A percentile compares a stretch with the other conserved stretches of the same genome.
These are phyloP conservation scores for Spinus pinus DNA, from an alignment of 2,797 vertebrate genomes.

Conservation along the genomic window DNA sequence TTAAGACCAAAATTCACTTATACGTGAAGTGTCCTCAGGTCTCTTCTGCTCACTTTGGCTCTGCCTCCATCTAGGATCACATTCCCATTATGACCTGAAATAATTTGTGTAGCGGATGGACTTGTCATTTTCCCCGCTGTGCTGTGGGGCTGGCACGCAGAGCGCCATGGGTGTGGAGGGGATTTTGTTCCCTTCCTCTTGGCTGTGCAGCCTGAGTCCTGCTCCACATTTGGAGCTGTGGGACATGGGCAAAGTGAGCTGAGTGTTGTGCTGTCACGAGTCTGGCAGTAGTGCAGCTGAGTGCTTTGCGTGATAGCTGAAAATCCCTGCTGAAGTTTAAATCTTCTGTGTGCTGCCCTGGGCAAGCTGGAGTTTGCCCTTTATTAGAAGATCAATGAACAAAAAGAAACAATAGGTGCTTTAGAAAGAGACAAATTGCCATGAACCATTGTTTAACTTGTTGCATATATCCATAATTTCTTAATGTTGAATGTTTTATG, in stretches of 20 bases:
- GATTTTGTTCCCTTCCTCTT: neutral
- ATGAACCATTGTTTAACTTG: neutral
- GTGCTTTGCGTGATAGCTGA: neutral
- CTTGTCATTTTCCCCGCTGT: neutral
- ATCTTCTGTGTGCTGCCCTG: neutral
- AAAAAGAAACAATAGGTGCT: neutral
- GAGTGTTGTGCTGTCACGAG: neutral
- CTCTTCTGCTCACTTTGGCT: neutral
- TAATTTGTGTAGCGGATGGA: neutral
- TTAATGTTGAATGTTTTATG: conserved; percentile 12
- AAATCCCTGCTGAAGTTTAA: neutral
- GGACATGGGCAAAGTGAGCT: neutral
- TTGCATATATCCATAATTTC: conserved; percentile 11
- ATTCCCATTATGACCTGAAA: neutral
- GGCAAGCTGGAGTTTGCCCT: conserved; percentile 10
- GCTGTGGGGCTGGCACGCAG: neutral
- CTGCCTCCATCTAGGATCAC: neutral
- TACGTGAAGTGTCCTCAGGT: neutral
- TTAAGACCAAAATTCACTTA: neutral
- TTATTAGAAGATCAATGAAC: neutral
- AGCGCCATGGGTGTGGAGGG: neutral
- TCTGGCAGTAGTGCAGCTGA: neutral
- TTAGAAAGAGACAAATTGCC: neutral
- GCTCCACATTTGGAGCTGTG: neutral
- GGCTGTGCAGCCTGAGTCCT: neutral